Base-by-base conservation (phyloP, 2,888 invertebrate genomes). In the Papilio elwesi region DNA sequence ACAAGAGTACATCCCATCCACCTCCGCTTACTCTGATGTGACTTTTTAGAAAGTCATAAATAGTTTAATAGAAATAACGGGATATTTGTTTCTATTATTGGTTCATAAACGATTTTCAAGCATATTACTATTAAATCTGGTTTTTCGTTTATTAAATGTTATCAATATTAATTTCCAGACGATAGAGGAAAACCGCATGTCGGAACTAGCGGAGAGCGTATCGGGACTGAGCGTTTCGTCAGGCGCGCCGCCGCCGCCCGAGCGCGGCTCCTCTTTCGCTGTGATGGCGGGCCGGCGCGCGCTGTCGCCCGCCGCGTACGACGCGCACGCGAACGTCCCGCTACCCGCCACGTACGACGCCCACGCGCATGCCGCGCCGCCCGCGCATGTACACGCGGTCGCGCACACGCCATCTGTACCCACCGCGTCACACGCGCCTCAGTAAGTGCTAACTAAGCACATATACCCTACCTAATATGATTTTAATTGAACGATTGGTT, bases 241-340 rank as follows among this genome's bases (percentile, higher is more conserved):
- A 47, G 52, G 70, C 51, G 83, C 96, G 68, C 96, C 97, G 0
- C 95, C 96, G 62, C 98, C 98, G 36, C 98, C 98, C 4, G 97
- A 98, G 87, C 95, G 98, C 76, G 97, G 97, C 73, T 98, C 98
- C 43, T 98, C 98, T 57, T 98, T 97, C 88, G 96, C 97, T 6
- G 96, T 97, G 47, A 97, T 98, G 97, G 97, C 96, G 81, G 83
- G 83, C 89, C 85, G 92, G 91, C 78, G 86, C 89, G 76, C 82
- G 87, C 75, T 82, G 90, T 81, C 89, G 81, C 80, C 57, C 79
- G 69, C 85, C 82, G 76, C 77, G 70, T 74, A 97, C 96, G 82
- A 95, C 80, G 80, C 74, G 55, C 76, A 26, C 1, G 26, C 84
- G 15, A 72, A 51, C 82, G 57, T 57, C 43, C 53, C 59, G 47